These are phyloP conservation scores for Leptoteleia sp. DNA, from an alignment of 1,140 invertebrate genomes.

Conservation along the genomic window DNA sequence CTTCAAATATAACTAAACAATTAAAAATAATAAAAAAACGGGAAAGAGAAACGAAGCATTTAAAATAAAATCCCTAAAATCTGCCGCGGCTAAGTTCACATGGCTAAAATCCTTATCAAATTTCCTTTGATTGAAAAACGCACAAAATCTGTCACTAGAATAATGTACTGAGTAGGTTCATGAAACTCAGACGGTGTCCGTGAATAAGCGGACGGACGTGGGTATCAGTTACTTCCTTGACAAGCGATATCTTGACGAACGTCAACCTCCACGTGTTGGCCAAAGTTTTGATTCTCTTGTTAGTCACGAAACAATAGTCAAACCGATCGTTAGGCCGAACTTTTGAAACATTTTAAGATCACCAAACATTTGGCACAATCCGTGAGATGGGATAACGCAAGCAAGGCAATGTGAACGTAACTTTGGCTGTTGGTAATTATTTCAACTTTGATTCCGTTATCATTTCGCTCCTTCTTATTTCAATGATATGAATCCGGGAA, in stretches of 20 bases:
- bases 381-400: neutral
- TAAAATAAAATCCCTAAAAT: neutral
- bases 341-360: constrained; percentile 33
- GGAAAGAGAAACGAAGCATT: too few species aligned
- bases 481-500: too few species aligned
- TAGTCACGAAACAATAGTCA: constrained; percentile 71
- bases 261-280: constrained; percentile 65
- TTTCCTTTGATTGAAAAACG: constrained; percentile 28
- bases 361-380: constrained; percentile 17
- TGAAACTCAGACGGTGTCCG: constrained; percentile 58
- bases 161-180: constrained; percentile 47
- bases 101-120: constrained; percentile 23
- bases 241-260: constrained; percentile 73
- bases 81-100: neutral
- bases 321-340: constrained; percentile 36
- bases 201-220: constrained; percentile 80
- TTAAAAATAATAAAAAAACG: too few species aligned
- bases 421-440: neutral
- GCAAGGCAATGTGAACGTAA: neutral
- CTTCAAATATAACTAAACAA: too few species aligned
- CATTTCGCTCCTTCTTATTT: too few species aligned
- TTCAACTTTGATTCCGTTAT: too few species aligned
- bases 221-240: constrained; percentile 80
- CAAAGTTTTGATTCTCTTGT: constrained; percentile 69
- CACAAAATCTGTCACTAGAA: constrained; percentile 29